Base-by-base conservation (phyloP, 2,888 invertebrate species). In the Cinara cedri region DNA sequence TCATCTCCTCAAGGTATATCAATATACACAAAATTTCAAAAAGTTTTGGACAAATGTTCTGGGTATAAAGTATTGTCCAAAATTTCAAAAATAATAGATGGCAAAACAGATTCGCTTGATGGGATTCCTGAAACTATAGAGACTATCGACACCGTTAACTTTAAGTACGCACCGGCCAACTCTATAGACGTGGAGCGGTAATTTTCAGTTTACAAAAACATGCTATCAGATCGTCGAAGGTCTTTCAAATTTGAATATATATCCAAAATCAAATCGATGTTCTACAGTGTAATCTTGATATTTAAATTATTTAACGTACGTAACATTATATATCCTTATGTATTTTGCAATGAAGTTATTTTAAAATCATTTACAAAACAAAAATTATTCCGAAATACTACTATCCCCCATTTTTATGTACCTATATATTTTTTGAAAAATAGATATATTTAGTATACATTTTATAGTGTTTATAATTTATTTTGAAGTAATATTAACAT, bases 71-170 rank as follows among this genome's bases (percentile, higher is more conserved):
- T 54, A 54, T 54, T 54, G 16, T 54, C 54, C 54, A 54, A 54
- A 54, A 54, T 54, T 54, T 54, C 54, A n/a, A 54, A 54, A 54
- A 54, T 54, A 54, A n/a, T 54, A 14, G 54, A n/a, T n/a, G 54
- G 54, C 3, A 9, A 54, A 54, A 54, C 54, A 54, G 3, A 54
- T 16, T 54, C 54, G n/a, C n/a, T 54, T 54, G n/a, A 54, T 54
- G 54, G 54, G n/a, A 6, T 54, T 16, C 19, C 54, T 54, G 54
- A 54, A 16, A n/a, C n/a, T 54, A 54, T 54, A 16, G 54, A 54
- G n/a, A n/a, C 54, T 54, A 3, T n/a, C 54, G 54, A 54, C 19
- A 54, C n/a, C n/a, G n/a, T 54, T n/a, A 54, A 54, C 54, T 54
- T n/a, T 54, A 54, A 54, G 54, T 54, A 54, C 54, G 54, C n/a